Evolutionary conservation across 2,797 vertebrate species (phyloP).

Genomic region (Pseudocheirus occidentalis): DNA sequence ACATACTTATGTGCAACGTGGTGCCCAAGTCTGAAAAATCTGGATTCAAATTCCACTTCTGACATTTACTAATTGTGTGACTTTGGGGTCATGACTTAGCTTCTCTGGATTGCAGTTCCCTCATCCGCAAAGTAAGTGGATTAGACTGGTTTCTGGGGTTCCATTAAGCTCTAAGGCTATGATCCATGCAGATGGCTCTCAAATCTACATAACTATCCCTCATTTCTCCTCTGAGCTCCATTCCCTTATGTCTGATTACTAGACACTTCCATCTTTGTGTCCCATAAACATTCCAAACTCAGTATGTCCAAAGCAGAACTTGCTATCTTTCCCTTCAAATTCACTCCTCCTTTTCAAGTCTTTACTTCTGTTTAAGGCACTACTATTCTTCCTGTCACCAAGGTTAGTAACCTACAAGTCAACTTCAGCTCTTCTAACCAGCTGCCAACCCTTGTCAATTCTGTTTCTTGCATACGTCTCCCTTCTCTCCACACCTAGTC

Average conservation of each 20-base stretch:
- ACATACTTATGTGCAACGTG: neutral
- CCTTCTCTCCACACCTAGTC: neutral
- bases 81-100: too few relatives aligned
- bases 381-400: neutral
- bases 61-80: too few relatives aligned
- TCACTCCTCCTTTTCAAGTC: neutral
- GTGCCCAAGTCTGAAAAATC: too few relatives aligned
- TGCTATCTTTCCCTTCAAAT: neutral
- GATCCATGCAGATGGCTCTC: neutral
- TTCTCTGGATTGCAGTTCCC: too few relatives aligned
- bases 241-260: neutral
- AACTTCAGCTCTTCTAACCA: neutral
- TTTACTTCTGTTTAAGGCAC: neutral
- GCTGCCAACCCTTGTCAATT: neutral
- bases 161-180: neutral
- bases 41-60: too few relatives aligned
- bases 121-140: neutral
- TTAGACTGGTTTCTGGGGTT: neutral
- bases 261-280: neutral
- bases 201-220: neutral
- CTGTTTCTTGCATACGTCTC: too few relatives aligned
- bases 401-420: neutral
- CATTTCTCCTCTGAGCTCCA: neutral
- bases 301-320: neutral
- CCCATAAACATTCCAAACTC: neutral